Evolutionary conservation across 2,888 invertebrate genomes (phyloP).

Genomic region (Chaetogeoica ovagalla): DNA sequence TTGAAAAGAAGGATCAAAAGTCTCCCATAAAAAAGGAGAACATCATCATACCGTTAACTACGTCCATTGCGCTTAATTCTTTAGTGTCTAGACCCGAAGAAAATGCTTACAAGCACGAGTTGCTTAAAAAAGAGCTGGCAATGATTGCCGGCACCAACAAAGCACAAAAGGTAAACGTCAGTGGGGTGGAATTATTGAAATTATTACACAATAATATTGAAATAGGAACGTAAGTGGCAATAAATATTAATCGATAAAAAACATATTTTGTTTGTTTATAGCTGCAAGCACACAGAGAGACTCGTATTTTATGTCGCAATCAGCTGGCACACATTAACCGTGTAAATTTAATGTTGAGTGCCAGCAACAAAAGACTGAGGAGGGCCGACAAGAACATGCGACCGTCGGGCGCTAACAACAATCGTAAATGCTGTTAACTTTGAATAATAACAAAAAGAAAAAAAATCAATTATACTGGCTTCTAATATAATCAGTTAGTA

Average conservation of each 20-base stretch:
- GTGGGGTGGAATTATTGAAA: not conserved
- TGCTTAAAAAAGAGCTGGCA: slow-evolving; percentile 49
- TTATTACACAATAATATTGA: not conserved
- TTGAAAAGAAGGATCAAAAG: slow-evolving; percentile 49
- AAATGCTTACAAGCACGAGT: slow-evolving; percentile 47
- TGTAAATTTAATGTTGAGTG: slow-evolving; percentile 62
- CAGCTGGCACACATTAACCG: slow-evolving; percentile 65
- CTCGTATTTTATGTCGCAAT: slow-evolving; percentile 62
- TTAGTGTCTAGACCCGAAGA: slow-evolving; percentile 48
- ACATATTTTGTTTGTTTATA: slow-evolving; percentile 55
- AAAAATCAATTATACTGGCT: slow-evolving; percentile 48
- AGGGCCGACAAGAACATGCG: slow-evolving; percentile 64
- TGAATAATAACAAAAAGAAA: slow-evolving; percentile 16
- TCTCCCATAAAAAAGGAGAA: slow-evolving; percentile 48
- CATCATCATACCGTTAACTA: slow-evolving; percentile 48
- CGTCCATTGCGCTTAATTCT: slow-evolving; percentile 48
- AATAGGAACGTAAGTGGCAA: not conserved
- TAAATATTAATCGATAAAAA: not conserved
- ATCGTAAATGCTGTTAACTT: slow-evolving; percentile 64
- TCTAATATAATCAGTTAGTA: slow-evolving; percentile 49
- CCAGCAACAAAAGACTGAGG: slow-evolving; percentile 63
- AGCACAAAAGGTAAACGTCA: slow-evolving; percentile 37
- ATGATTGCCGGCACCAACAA: slow-evolving; percentile 47
- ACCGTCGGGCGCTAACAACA: slow-evolving; percentile 67
- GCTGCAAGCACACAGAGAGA: slow-evolving; percentile 62